phyloP scores from a whole-genome alignment of 2,888 invertebrate species.

The Fragum whitleyi region DNA sequence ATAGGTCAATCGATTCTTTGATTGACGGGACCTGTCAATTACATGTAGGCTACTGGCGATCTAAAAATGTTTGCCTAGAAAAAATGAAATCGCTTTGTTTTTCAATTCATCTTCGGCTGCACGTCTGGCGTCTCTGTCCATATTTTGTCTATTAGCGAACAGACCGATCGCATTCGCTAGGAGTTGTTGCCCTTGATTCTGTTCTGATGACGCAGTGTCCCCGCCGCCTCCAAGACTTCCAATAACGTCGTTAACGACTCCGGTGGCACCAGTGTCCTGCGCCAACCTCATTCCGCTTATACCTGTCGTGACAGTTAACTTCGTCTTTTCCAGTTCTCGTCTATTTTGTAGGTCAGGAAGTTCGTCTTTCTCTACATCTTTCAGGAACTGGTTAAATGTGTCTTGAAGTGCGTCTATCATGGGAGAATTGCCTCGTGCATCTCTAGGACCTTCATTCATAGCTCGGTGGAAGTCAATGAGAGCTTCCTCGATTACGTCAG shows the following conservation, averaged over 20 bases:
- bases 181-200: not conserved
- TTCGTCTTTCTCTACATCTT: constrained; percentile 10
- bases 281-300: not conserved
- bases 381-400: not conserved
- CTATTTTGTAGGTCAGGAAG: constrained; percentile 5
- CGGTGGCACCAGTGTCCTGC: not conserved
- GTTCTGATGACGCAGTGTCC: not conserved
- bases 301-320: not conserved
- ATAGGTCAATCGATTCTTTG: no score
- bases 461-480: constrained; percentile 49
- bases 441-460: constrained; percentile 35
- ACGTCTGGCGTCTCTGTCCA: constrained; percentile 14
- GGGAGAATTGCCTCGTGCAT: constrained; percentile 28
- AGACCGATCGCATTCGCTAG: not conserved
- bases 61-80: constrained; percentile 5
- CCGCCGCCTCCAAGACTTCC: not conserved
- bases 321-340: not conserved
- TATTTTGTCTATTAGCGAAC: not conserved
- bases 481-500: constrained; percentile 36
- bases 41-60: no score
- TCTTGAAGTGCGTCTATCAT: constrained; percentile 25
- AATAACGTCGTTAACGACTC: not conserved
- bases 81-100: not conserved
- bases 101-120: constrained; percentile 18
- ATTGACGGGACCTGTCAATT: no score